Evolutionary conservation across 2,888 invertebrate genomes (phyloP).

Genomic region (Zelleria hepariella): DNA sequence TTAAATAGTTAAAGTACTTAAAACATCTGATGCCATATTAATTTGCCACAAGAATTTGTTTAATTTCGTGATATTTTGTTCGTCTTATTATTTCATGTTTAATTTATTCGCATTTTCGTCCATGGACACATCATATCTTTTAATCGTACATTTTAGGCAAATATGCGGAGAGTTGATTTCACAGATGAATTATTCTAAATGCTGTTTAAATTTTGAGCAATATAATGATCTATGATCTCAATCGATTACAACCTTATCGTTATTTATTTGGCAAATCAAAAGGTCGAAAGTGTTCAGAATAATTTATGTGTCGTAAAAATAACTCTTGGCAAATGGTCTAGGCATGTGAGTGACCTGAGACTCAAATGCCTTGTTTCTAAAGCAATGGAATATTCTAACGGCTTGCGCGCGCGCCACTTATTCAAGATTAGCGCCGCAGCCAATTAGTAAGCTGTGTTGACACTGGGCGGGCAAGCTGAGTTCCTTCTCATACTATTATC

Average conservation of each 20-base stretch:
- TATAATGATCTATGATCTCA: not conserved
- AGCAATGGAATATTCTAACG: slow-evolving; percentile 31
- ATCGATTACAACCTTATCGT: not conserved
- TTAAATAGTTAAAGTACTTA: slow-evolving; percentile 60
- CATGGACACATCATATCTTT: slow-evolving; percentile 21
- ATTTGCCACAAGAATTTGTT: slow-evolving; percentile 63
- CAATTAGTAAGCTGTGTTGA: too few species aligned
- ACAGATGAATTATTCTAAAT: not conserved
- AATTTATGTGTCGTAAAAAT: not conserved
- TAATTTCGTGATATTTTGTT: slow-evolving; percentile 61
- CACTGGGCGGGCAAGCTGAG: too few species aligned
- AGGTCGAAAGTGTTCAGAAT: not conserved
- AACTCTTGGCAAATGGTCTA: not conserved
- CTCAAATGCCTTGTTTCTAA: slow-evolving; percentile 51
- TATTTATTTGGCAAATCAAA: not conserved
- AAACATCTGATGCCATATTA: slow-evolving; percentile 66
- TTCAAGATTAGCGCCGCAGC: too few species aligned
- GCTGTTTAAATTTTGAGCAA: not conserved
- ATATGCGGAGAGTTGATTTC: not conserved
- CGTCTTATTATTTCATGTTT: slow-evolving; percentile 30
- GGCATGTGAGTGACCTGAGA: slow-evolving; percentile 21
- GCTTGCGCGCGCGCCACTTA: not conserved
- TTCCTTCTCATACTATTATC: too few species aligned
- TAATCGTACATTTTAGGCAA: not conserved
- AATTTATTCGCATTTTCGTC: slow-evolving; percentile 51